Evolutionary conservation across 2,797 vertebrate genomes (phyloP), one percentile per base, ranked within the genome.

Genomic region (Poliocrania exsul): DNA sequence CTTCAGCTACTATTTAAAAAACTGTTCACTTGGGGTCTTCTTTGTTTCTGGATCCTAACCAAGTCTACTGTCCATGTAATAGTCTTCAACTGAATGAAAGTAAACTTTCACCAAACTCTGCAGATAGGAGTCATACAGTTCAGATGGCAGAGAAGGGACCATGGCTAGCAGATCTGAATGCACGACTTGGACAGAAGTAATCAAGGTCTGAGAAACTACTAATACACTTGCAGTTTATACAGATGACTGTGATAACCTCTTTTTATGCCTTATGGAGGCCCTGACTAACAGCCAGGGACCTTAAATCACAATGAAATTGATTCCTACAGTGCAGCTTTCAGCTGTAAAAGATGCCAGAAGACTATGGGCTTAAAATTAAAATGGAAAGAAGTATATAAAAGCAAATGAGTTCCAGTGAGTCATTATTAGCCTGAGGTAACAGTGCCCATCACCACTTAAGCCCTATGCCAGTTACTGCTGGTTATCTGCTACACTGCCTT

Each of bases 281-380:
- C 58, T 74, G 47, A 53, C 19, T 90, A 91, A 74, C 60, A 94
- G 90, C 51, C 92, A 85, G 18, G 24, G 12, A 42, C 57, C 66
- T 70, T 92, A 66, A 85, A 80, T 95, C 86, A 78, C 37, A 12
- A 26, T 81, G 85, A 92, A 93, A 92, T 14, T 26, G 38, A 72
- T 73, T 86, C 62, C 49, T 50, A 71, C 7, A 5, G 17, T 44
- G 64, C 35, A 90, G 65, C 38, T 82, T 70, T 77, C 46, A 85
- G 61, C 53, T 74, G 29, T 62, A 81, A 86, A 74, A 74, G 2
- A 61, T 85, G 69, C 88, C 57, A 90, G 72, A 92, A 89, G 25
- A 37, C 81, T 40, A 20, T 12, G 18, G 44, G 9, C 33, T 81
- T 78, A 66, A 90, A 85, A 82, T 51, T 61, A 61, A 61, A 61